Evolutionary conservation across 2,888 invertebrate species (phyloP).

Genomic region (Neoascia interrupta): DNA sequence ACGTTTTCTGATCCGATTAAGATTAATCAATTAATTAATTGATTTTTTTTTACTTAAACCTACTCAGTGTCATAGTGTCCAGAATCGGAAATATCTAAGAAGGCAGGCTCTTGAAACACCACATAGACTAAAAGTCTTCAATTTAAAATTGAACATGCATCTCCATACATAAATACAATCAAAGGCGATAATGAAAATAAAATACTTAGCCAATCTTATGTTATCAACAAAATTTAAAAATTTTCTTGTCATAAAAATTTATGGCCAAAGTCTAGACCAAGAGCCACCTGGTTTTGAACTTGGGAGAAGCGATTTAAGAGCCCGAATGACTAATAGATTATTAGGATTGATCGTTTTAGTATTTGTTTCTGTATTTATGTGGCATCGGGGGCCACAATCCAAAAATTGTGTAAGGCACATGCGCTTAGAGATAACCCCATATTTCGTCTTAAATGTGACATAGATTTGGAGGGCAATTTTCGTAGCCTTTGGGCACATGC

Average conservation of each 20-base stretch:
- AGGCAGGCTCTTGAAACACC: no score
- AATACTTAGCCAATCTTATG: background rate
- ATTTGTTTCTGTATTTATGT: background rate
- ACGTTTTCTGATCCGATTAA: no score
- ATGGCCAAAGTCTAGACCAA: conserved; percentile 25
- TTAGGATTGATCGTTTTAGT: background rate
- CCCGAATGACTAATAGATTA: conserved; percentile 20
- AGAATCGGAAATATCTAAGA: no score
- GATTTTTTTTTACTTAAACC: no score
- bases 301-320: background rate
- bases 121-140: no score
- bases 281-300: conserved; percentile 32
- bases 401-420: no score
- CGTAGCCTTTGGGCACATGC: conserved; percentile 6
- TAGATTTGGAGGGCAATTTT: background rate
- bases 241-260: background rate
- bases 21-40: no score
- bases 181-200: background rate
- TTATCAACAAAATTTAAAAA: conserved; percentile 7
- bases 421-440: conserved; percentile 7
- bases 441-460: conserved; percentile 27
- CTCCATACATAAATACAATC: no score
- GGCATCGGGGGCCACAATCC: background rate
- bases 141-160: no score
- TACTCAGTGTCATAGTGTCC: no score